phyloP scores from a whole-genome alignment of 1,140 invertebrate species.

The Varroa destructor region DNA sequence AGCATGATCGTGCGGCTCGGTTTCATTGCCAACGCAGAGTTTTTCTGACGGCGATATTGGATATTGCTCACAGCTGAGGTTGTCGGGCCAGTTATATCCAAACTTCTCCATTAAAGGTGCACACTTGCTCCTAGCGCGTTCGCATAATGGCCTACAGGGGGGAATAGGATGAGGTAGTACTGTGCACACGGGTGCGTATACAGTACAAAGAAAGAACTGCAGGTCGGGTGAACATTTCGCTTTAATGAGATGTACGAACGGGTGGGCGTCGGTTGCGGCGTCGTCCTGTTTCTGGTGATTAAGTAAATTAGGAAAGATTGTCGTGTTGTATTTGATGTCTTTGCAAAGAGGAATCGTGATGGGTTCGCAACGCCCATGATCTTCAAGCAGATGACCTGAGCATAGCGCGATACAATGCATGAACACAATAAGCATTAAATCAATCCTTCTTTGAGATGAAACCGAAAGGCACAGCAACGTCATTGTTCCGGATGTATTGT shows the following conservation, averaged over 20 bases:
- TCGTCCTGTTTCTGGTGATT: constrained; percentile 88
- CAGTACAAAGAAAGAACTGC: constrained; percentile 86
- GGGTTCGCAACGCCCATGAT: constrained; percentile 72
- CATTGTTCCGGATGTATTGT: too few relatives aligned
- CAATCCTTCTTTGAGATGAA: too few relatives aligned
- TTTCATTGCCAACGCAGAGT: constrained; percentile 76
- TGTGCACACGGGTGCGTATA: constrained; percentile 90
- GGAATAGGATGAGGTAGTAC: constrained; percentile 76
- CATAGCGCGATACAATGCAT: constrained; percentile 32
- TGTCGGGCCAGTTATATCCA: constrained; percentile 84
- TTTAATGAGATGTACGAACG: constrained; percentile 89
- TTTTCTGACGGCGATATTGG: constrained; percentile 54
- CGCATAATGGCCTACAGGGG: constrained; percentile 77
- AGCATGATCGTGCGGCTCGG: constrained; percentile 29
- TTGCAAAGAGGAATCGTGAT: constrained; percentile 83
- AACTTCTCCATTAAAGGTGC: constrained; percentile 81
- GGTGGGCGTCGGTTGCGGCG: constrained; percentile 78
- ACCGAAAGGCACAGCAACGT: too few relatives aligned
- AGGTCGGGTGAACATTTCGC: constrained; percentile 84
- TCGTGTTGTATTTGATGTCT: constrained; percentile 83
- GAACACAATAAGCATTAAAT: too few relatives aligned
- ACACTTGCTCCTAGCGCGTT: constrained; percentile 72
- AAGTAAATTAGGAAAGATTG: constrained; percentile 87
- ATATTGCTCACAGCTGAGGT: constrained; percentile 76
- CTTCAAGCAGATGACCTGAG: constrained; percentile 47